These are phyloP conservation scores for Dromococcyx pavoninus DNA, from an alignment of 2,797 vertebrate genomes.

Conservation along the genomic window DNA sequence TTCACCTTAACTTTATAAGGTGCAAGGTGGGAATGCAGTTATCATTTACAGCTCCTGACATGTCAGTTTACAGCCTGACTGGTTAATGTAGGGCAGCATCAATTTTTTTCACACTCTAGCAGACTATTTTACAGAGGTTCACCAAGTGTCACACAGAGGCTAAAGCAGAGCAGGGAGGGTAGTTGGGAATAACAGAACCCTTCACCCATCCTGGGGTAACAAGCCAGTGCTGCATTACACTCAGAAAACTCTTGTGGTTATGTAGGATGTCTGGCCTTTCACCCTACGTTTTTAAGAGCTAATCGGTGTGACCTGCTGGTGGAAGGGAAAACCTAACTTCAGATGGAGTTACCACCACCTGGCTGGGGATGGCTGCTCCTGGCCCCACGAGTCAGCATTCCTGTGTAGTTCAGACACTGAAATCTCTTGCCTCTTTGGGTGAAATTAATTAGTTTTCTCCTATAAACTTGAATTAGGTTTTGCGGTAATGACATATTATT, in stretches of 20 bases:
- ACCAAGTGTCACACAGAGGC: not conserved
- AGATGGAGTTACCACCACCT: not conserved
- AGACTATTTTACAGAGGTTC: not conserved
- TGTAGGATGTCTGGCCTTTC: not conserved
- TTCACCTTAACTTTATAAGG: not conserved
- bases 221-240: not conserved
- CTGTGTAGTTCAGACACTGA: not conserved
- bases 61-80: not conserved
- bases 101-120: not conserved
- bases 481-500: not conserved
- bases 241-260: not conserved
- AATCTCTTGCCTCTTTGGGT: not conserved
- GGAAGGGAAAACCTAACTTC: not conserved
- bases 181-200: not conserved
- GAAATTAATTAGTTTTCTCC: not conserved
- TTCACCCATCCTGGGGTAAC: not conserved
- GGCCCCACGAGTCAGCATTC: too few species aligned
- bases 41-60: not conserved
- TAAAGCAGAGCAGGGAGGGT: not conserved
- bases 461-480: not conserved
- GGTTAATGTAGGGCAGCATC: not conserved
- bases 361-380: not conserved
- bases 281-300: not conserved
- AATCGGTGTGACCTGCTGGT: rapidly evolving
- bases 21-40: not conserved